These are phyloP conservation scores for Catamblyrhynchus diadema DNA, from an alignment of 2,797 vertebrate species.

Conservation along the genomic window DNA sequence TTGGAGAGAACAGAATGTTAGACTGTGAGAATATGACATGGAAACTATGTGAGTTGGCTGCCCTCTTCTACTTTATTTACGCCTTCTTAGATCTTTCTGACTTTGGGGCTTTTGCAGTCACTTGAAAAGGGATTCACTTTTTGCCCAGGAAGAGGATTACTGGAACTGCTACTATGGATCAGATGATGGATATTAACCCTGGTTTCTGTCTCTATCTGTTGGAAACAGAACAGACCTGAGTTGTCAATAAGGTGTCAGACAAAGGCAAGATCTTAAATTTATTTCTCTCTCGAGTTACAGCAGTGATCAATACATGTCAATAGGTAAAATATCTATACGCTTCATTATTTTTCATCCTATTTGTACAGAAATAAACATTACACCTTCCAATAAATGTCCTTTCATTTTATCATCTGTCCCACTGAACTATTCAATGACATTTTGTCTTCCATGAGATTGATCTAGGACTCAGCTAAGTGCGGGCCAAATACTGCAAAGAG, in stretches of 20 bases:
- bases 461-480: neutral
- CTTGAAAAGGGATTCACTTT: conserved; percentile 47
- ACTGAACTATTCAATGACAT: neutral
- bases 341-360: neutral
- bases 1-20: conserved; percentile 74
- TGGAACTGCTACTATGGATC: neutral
- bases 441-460: neutral
- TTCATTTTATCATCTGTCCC: neutral
- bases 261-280: neutral
- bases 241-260: neutral
- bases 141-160: conserved; percentile 16
- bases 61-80: conserved; percentile 43
- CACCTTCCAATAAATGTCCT: neutral
- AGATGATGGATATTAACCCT: neutral
- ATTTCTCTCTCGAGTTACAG: neutral
- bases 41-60: conserved; percentile 68
- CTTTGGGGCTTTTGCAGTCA: conserved; percentile 36
- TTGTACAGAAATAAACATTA: neutral
- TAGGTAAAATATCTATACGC: neutral
- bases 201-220: neutral
- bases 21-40: conserved; percentile 68
- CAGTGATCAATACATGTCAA: neutral
- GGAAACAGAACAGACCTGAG: neutral
- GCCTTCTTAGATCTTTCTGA: conserved; percentile 61
- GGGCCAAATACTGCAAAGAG: neutral